Conservation (phyloP, 1,140 invertebrate genomes). For the Nomia melanderi region DNA sequence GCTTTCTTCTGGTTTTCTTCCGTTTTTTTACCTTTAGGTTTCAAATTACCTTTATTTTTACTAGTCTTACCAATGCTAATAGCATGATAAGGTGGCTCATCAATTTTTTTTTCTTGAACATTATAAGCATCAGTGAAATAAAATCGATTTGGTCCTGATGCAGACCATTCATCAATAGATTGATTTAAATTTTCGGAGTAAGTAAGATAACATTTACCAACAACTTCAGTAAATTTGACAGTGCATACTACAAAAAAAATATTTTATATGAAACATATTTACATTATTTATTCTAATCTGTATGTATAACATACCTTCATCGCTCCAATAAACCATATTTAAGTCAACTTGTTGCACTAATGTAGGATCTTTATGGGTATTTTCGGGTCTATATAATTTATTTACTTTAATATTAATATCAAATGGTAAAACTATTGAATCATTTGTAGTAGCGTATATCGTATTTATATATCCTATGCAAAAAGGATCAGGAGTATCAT, state of each 20-base stretch:
- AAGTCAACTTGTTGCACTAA: constrained; percentile 85
- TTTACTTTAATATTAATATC: constrained; percentile 86
- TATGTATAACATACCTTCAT: constrained; percentile 83
- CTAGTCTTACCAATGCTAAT: constrained; percentile 82
- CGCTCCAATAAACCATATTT: constrained; percentile 89
- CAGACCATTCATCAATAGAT: constrained; percentile 84
- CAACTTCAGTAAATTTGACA: constrained; percentile 81
- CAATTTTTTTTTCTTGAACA: constrained; percentile 81
- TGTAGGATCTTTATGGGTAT: constrained; percentile 83
- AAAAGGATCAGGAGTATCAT: constrained; percentile 88
- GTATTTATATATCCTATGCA: constrained; percentile 85
- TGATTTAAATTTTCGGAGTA: constrained; percentile 82
- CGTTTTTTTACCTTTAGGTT: constrained; percentile 83
- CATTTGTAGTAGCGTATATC: constrained; percentile 82
- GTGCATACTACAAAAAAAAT: constrained; percentile 78
- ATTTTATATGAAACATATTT: constrained; percentile 9
- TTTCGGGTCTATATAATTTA: constrained; percentile 90
- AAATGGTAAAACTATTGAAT: constrained; percentile 79
- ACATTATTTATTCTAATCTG: constrained; percentile 1
- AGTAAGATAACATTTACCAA: constrained; percentile 85
- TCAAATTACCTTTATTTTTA: constrained; percentile 85
- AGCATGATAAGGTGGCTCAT: constrained; percentile 84
- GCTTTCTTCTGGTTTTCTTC: constrained; percentile 37
- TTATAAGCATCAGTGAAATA: constrained; percentile 89
- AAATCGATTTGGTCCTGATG: constrained; percentile 86